phyloP scores from a whole-genome alignment of 2,113 vertebrate species.

The Psittacula cyanocephala region DNA sequence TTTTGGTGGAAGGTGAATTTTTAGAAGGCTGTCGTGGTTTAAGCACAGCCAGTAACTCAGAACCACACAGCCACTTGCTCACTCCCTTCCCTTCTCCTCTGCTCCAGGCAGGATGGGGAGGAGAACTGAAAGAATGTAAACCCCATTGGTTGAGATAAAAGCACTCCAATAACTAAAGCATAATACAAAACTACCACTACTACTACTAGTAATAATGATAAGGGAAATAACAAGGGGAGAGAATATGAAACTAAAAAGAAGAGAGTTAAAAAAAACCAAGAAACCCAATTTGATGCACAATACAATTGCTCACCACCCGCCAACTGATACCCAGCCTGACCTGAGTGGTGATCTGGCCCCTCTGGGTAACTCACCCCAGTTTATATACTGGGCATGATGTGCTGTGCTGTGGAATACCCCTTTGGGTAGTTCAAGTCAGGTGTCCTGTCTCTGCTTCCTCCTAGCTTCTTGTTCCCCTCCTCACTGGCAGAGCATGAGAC shows the following conservation, averaged over 20 bases:
- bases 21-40: neutral
- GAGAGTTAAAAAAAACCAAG: neutral
- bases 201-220: neutral
- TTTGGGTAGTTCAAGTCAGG: neutral
- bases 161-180: neutral
- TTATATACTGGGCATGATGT: neutral
- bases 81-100: neutral
- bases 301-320: neutral
- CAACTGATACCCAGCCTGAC: neutral
- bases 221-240: neutral
- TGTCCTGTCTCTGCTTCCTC: neutral
- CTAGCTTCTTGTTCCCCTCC: neutral
- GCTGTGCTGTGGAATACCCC: neutral
- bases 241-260: neutral
- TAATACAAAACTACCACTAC: neutral
- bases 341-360: neutral
- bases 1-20: neutral
- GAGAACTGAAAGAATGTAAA: neutral
- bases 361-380: neutral
- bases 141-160: neutral
- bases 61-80: neutral
- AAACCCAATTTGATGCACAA: neutral
- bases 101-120: neutral
- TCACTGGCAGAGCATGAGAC: neutral
- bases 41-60: neutral